Conservation (phyloP, 2,113 vertebrate genomes). For the Xerus inauris region DNA sequence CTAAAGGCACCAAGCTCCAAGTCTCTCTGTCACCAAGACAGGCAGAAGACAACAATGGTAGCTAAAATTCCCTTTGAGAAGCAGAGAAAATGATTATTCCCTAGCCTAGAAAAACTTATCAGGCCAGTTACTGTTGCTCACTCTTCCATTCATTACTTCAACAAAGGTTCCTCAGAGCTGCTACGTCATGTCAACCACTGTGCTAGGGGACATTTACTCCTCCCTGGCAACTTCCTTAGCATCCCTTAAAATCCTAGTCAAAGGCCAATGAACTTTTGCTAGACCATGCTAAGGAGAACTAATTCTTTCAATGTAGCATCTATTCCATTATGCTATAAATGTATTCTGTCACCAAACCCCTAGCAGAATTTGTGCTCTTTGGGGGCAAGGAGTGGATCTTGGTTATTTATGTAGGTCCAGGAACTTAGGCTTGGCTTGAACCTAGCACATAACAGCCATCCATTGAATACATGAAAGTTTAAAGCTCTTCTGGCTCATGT, state of each 20-base stretch:
- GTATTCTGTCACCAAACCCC: not conserved
- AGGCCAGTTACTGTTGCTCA: not conserved
- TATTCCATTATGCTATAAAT: not conserved
- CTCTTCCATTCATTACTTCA: not conserved
- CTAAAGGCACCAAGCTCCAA: conserved; percentile 33
- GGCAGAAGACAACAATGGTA: conserved; percentile 28
- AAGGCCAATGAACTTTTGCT: conserved; percentile 19
- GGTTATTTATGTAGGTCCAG: conserved; percentile 7
- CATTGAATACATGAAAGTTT: conserved; percentile 2
- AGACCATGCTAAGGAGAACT: not conserved
- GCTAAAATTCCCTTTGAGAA: conserved; percentile 49
- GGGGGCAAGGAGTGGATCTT: not conserved
- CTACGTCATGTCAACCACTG: not conserved
- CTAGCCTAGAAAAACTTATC: not conserved
- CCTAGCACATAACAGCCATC: not conserved
- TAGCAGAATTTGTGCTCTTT: not conserved
- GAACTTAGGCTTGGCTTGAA: conserved; percentile 31
- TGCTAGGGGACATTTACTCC: not conserved
- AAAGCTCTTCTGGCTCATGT: conserved; percentile 29
- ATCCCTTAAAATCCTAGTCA: conserved; percentile 15
- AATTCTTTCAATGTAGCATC: not conserved
- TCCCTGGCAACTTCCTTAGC: not conserved
- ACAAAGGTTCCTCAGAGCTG: not conserved
- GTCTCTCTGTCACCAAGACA: conserved; percentile 43
- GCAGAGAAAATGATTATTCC: conserved; percentile 9